Conservation (phyloP, 2,113 vertebrate species). For the Carassius auratus region DNA sequence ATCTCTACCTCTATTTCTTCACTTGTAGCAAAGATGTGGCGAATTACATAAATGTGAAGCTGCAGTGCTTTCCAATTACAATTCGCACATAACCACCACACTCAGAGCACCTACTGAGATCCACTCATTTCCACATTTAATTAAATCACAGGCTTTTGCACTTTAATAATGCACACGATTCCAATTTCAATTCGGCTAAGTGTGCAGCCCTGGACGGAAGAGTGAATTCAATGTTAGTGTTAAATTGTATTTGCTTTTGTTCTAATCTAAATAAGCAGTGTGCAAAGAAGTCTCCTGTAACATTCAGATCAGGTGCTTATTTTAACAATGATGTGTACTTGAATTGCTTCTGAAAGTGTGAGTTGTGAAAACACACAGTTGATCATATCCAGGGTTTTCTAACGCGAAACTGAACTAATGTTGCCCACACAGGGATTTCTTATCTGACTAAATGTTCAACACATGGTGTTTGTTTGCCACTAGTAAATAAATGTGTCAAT, state of each 20-base stretch:
- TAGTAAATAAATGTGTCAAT: background rate
- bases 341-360: background rate
- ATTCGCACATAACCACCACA: background rate
- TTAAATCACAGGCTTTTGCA: background rate
- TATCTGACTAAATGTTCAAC: background rate
- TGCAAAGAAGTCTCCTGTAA: background rate
- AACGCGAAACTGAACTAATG: background rate
- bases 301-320: background rate
- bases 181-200: background rate
- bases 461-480: slow-evolving; percentile 11
- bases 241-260: background rate
- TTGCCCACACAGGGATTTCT: background rate
- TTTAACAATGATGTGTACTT: background rate
- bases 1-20: slow-evolving; percentile 8
- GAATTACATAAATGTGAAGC: background rate
- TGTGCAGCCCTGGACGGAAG: background rate
- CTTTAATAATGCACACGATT: background rate
- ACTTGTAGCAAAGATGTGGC: background rate
- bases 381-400: background rate
- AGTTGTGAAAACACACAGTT: background rate
- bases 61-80: slow-evolving; percentile 4
- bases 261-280: background rate
- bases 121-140: background rate
- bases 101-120: background rate
- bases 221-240: background rate